These are phyloP conservation scores for Gonatopus flavifemur DNA, from an alignment of 1,140 invertebrate genomes.

Conservation along the genomic window DNA sequence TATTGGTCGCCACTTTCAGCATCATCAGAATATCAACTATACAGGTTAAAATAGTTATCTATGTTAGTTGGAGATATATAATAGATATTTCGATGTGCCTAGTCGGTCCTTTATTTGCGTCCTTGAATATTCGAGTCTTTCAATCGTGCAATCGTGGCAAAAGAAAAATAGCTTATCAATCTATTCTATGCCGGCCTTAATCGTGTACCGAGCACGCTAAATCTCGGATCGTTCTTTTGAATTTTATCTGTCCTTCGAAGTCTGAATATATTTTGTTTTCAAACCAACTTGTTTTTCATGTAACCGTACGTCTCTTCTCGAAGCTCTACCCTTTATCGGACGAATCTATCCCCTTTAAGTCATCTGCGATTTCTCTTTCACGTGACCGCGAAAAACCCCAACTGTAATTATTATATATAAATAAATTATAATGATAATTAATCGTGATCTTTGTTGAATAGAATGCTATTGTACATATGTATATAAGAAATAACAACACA, in stretches of 20 bases:
- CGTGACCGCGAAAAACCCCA: conserved; percentile 31
- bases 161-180: no score
- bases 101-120: conserved; percentile 23
- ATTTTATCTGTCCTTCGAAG: no score
- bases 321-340: not conserved
- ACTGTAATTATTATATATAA: conserved; percentile 28
- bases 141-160: conserved; percentile 35
- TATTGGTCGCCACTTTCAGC: no score
- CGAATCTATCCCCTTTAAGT: not conserved
- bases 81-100: no score
- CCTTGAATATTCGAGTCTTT: conserved; percentile 43
- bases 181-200: no score
- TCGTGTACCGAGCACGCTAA: conserved; percentile 51
- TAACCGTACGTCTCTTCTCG: not conserved
- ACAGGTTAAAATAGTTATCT: no score
- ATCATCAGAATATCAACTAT: no score
- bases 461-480: conserved; percentile 50
- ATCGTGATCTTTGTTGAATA: conserved; percentile 45
- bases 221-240: conserved; percentile 32
- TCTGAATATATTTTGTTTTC: not conserved
- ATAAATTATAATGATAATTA: conserved; percentile 33
- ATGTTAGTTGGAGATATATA: no score
- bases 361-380: not conserved
- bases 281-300: not conserved
- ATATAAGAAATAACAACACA: no score